Evolutionary conservation across 1,140 invertebrate genomes (phyloP).

Genomic region (Drosophila sproati): DNA sequence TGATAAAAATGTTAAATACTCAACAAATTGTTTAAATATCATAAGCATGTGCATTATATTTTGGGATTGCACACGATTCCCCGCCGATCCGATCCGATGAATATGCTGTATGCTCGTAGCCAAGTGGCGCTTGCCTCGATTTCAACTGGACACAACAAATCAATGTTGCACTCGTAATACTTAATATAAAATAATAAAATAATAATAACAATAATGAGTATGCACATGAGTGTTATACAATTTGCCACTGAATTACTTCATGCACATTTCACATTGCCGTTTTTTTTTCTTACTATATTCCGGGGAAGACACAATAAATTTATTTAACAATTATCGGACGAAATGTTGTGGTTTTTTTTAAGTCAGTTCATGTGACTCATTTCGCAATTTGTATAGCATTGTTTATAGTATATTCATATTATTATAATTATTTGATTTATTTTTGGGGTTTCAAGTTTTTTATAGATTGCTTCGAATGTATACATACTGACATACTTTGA

Average conservation of each 20-base stretch:
- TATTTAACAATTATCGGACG: conserved; percentile 22
- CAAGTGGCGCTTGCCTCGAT: conserved; percentile 12
- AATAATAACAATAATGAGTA: conserved; percentile 18
- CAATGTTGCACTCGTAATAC: conserved; percentile 4
- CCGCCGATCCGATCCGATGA: conserved; percentile 22
- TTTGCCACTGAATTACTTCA: conserved; percentile 22
- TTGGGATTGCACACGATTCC: conserved; percentile 32
- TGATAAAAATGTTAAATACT: conserved; percentile 58
- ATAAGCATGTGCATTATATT: conserved; percentile 29
- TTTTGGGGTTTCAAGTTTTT: conserved; percentile 14
- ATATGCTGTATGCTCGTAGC: conserved; percentile 15
- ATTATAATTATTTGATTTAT: background rate
- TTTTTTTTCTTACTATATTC: conserved; percentile 7
- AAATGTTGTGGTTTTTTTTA: conserved; percentile 27
- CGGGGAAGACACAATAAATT: conserved; percentile 31
- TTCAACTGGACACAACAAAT: conserved; percentile 20
- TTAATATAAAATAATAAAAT: conserved; percentile 10
- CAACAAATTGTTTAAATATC: conserved; percentile 40
- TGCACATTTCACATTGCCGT: conserved; percentile 16
- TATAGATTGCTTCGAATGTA: conserved; percentile 9
- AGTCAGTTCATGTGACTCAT: conserved; percentile 26
- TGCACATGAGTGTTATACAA: conserved; percentile 33
- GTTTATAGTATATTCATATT: conserved; percentile 7
- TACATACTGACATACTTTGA: background rate
- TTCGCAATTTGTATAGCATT: conserved; percentile 24